Conservation (phyloP, 2,113 vertebrate genomes). For the Empidonax traillii region DNA sequence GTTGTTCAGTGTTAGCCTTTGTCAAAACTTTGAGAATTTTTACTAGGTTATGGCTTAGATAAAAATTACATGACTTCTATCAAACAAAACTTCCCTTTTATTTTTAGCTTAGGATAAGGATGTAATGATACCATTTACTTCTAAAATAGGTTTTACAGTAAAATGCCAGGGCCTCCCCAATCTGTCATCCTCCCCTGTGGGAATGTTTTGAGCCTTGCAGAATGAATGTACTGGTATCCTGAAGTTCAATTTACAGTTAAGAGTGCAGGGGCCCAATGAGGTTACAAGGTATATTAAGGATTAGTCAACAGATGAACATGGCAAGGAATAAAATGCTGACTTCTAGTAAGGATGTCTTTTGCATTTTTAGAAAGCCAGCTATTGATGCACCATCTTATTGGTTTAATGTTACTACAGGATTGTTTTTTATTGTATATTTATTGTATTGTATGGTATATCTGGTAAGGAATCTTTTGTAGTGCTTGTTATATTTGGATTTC, state of each 20-base stretch:
- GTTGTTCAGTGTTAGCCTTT: not conserved
- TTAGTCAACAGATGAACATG: not conserved
- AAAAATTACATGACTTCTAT: not conserved
- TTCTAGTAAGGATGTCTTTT: not conserved
- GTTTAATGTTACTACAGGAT: not conserved
- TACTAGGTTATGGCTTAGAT: not conserved
- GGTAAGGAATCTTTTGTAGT: not conserved
- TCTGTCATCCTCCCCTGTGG: not conserved
- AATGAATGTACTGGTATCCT: not conserved
- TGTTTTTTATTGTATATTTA: not conserved
- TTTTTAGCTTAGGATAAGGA: not conserved
- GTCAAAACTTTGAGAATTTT: not conserved
- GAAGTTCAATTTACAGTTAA: not conserved
- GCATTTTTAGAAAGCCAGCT: not conserved
- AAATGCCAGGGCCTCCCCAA: not conserved
- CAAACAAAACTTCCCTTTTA: not conserved
- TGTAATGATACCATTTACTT: not conserved
- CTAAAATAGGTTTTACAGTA: not conserved
- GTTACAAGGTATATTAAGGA: accelerated
- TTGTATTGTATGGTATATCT: not conserved
- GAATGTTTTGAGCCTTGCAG: not conserved
- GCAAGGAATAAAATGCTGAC: not conserved
- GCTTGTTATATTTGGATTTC: not conserved
- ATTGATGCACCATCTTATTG: not conserved
- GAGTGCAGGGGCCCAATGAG: not conserved